Percentiles rank a stretch among this genome's conserved stretches.
phyloP scores from a whole-genome alignment of 2,797 vertebrate genomes.

The Phrynocephalus forsythii region DNA sequence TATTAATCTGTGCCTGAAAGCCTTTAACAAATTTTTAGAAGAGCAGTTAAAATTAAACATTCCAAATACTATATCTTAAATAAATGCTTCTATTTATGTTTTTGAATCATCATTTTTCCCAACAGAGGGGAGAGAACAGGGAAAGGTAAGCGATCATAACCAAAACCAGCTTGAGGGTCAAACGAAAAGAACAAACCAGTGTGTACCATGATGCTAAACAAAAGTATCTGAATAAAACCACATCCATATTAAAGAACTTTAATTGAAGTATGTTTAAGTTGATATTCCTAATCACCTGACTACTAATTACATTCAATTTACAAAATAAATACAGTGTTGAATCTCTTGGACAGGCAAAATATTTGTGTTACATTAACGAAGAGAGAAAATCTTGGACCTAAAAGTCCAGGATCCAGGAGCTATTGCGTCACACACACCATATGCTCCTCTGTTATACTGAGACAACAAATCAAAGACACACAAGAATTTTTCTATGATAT shows the following conservation, averaged over 20 bases:
- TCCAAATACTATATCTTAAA: not conserved
- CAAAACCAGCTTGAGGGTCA: too few species aligned
- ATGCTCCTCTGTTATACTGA: not conserved
- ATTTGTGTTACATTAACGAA: not conserved
- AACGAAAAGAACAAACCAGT: not conserved
- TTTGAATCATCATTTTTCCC: not conserved
- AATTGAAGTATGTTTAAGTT: not conserved
- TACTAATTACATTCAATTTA: not conserved
- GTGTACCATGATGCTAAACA: not conserved
- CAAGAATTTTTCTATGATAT: not conserved
- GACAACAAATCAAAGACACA: not conserved
- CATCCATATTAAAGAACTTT: slow-evolving; percentile 8
- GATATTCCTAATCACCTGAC: not conserved
- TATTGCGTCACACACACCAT: not conserved
- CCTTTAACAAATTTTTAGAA: not conserved
- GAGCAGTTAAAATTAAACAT: not conserved
- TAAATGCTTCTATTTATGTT: not conserved
- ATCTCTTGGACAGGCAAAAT: not conserved
- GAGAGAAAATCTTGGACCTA: not conserved
- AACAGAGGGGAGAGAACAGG: not conserved
- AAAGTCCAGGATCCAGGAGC: too few species aligned
- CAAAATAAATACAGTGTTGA: not conserved
- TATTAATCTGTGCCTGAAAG: slow-evolving; percentile 13
- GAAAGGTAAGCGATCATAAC: not conserved
- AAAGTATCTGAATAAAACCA: not conserved